Conservation (phyloP, 2,113 vertebrate genomes). For the Gallinago undulata region DNA sequence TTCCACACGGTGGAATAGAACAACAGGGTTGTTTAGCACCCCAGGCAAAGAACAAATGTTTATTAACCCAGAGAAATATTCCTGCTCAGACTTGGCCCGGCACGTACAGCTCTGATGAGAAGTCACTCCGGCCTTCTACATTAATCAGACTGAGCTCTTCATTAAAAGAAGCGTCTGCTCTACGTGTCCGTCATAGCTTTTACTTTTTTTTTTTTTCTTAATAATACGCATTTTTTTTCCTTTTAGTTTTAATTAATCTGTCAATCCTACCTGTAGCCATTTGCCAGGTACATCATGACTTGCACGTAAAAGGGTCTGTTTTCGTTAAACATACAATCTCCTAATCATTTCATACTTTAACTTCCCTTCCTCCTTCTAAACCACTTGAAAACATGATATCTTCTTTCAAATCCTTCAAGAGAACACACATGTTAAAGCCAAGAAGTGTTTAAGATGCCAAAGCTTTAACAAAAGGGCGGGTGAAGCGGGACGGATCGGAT, state of each 20-base stretch:
- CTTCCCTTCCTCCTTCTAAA: not conserved
- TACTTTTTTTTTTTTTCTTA: not conserved
- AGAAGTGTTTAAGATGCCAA: not conserved
- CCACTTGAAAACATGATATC: not conserved
- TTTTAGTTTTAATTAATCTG: not conserved
- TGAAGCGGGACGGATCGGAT: not conserved
- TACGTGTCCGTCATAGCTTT: not conserved
- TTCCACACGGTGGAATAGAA: constrained; percentile 1
- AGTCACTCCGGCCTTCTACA: not conserved
- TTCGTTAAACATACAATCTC: not conserved
- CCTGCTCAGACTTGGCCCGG: constrained; percentile 37
- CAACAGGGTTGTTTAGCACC: constrained; percentile 47
- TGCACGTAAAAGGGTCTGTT: not conserved
- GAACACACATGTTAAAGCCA: not conserved
- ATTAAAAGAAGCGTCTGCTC: not conserved
- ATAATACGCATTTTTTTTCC: not conserved
- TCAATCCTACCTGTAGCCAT: not conserved
- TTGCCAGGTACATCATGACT: not conserved
- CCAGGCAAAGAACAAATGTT: constrained; percentile 40
- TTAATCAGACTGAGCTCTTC: not conserved
- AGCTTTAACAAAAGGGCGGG: not conserved
- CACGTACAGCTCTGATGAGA: constrained; percentile 10
- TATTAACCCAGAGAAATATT: constrained; percentile 39
- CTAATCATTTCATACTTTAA: not conserved
- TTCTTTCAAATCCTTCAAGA: not conserved